Evolutionary conservation across 2,113 vertebrate genomes (phyloP), one percentile per base, ranked within the genome.

Genomic region (Trogon surrucura): DNA sequence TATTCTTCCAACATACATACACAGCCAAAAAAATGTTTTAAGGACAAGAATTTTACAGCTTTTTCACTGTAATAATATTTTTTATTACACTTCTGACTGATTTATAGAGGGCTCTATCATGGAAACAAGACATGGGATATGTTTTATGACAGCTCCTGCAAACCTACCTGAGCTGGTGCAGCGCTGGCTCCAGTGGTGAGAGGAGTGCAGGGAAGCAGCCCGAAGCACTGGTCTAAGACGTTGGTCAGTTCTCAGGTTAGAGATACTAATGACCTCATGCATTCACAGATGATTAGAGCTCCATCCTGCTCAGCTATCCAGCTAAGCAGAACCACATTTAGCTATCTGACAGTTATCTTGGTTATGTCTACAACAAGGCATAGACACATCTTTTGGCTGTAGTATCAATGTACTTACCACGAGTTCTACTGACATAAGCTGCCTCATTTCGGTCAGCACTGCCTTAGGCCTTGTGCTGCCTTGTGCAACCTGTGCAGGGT

Each of bases 1-100:
- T n/a, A 47, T 48, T 65, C 50, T 77, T 88, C 57, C 47, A 45
- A 9, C 13, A 15, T 17, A 2, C 0, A 0, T 41, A 41, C 1
- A 2, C 57, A 75, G 66, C 34, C 91, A 94, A 75, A 53, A 15
- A 79, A 67, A 44, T 50, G 36, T 47, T 67, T 82, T 47, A 23
- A 91, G 75, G 70, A 72, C 9, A 53, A 41, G 45, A 81, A 22
- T 56, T 82, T 70, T 47, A 70, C 48, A 85, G n/a, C 21, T 30
- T 79, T 85, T 80, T 3, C 13, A 48, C 11, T 61, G 22, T 45
- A 69, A 84, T 27, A 26, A 48, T 64, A 15, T 16, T 50, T 84
- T 89, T 80, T 22, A 80, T 88, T 85, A 15, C 1, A 1, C 20
- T 89, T 58, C 23, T 89, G 62, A 83, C 5, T 77, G 74, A 85